Conservation (phyloP, 2,113 vertebrate genomes). For the Brachypodius melanocephalos region DNA sequence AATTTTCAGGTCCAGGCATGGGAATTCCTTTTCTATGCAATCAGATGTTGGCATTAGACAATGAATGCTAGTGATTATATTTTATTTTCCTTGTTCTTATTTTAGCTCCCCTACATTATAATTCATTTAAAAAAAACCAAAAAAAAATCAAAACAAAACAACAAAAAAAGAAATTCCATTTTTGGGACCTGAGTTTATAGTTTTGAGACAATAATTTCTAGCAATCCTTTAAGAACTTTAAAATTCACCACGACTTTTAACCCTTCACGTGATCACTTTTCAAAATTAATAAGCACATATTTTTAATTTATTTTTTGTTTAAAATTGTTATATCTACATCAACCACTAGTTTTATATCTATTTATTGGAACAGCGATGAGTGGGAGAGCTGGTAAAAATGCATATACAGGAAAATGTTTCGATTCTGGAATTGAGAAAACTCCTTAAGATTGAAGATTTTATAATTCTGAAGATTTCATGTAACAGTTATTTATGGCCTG, state of each 20-base stretch:
- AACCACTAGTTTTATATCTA: neutral
- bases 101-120: neutral
- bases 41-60: neutral
- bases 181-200: neutral
- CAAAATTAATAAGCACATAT: neutral
- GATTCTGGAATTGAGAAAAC: neutral
- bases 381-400: neutral
- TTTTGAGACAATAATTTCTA: neutral
- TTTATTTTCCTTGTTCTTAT: neutral
- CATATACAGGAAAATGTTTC: neutral
- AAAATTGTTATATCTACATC: neutral
- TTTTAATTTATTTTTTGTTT: neutral
- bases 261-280: neutral
- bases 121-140: neutral
- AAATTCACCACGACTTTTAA: neutral
- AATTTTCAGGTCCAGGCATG: neutral
- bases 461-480: neutral
- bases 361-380: neutral
- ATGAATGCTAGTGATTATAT: neutral
- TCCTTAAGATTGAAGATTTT: neutral
- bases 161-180: neutral
- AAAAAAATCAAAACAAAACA: fast-evolving
- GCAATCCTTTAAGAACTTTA: neutral
- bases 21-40: neutral
- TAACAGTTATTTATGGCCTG: neutral